These are phyloP conservation scores for Beroe ovata DNA, from an alignment of 37 sponge, comb jelly and placozoan species.

Conservation along the genomic window DNA sequence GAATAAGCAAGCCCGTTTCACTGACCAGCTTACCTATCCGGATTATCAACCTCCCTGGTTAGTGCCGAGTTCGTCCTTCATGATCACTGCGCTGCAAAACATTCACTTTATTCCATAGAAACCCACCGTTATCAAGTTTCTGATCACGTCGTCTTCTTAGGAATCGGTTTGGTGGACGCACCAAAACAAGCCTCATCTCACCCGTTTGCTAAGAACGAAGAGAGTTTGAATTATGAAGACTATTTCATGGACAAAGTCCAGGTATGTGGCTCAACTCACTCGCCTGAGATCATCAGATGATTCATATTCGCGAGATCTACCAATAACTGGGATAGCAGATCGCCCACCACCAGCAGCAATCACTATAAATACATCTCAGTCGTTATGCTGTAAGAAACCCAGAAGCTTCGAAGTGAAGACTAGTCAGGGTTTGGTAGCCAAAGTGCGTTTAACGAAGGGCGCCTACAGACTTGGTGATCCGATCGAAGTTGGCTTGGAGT, in stretches of 20 bases:
- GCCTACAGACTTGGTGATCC: constrained; percentile 66
- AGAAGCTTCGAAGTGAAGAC: constrained; percentile 64
- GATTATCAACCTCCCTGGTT: constrained; percentile 63
- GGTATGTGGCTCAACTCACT: constrained; percentile 36
- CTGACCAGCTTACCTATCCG: constrained; percentile 38
- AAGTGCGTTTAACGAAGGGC: constrained; percentile 5
- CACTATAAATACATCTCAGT: neutral
- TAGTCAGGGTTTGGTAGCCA: constrained; percentile 1
- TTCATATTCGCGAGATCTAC: too few relatives aligned
- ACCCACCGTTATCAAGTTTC: too few relatives aligned
- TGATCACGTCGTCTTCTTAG: too few relatives aligned
- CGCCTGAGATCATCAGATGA: too few relatives aligned
- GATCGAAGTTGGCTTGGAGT: constrained; percentile 49
- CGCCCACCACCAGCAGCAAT: too few relatives aligned
- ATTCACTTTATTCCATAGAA: too few relatives aligned
- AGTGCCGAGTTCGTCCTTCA: too few relatives aligned
- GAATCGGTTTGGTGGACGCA: constrained; percentile 21
- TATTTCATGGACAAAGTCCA: constrained; percentile 66
- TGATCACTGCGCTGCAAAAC: too few relatives aligned
- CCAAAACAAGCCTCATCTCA: constrained; percentile 1
- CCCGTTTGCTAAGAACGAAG: constrained; percentile 29
- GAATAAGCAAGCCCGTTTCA: constrained; percentile 43
- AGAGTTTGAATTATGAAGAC: constrained; percentile 18
- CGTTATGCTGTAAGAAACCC: constrained; percentile 46
- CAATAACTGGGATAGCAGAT: too few relatives aligned